Base-by-base conservation (phyloP, 1,140 invertebrate species). In the Zaprionus kolodkinae region DNA sequence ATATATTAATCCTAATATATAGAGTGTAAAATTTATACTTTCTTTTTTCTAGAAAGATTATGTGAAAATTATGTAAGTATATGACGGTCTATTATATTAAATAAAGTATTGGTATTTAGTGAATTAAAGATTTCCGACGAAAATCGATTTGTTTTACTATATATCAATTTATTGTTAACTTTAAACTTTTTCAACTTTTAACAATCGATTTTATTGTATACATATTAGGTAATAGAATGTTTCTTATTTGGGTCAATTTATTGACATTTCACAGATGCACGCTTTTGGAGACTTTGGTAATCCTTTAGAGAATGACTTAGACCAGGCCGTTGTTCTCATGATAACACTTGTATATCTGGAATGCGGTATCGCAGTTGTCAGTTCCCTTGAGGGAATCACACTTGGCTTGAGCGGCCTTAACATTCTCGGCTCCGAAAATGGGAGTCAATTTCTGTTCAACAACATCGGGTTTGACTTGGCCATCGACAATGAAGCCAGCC, bases 361-460 rank as follows among this genome's bases (percentile, higher is more conserved):
- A 92, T 52, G 76, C 84, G 4, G 78, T 89, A n/a, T 89, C 87
- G 52, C 91, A 92, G 21, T 89, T 72, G 13, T 88, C 71, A 1
- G 56, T 6, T 0, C 86, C 83, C 63, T 83, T 85, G 7, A 68
- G 13, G 7, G 72, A 66, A 25, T 81, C 69, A 27, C 89, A 91
- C 35, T 83, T 79, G 35, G 56, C 79, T 36, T 88, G 81, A 0
- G 69, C 63, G 2, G 52, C 76, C 72, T 85, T 85, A 21, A 81
- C 67, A 11, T 48, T 69, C 1, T 83, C 88, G 7, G 33, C 72
- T 11, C 79, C 81, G 15, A 52, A 72, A 1, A 89, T 13, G 3
- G 76, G 64, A 12, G 69, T 67, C 33, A 91, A 12, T 48, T 88
- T 90, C 52, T 59, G 36, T 15, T 73, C 7, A 0, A 86, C 74